These are phyloP conservation scores for Mnemiopsis leidyi DNA, from an alignment of 37 sponge, comb jelly and placozoan genomes.

Conservation along the genomic window DNA sequence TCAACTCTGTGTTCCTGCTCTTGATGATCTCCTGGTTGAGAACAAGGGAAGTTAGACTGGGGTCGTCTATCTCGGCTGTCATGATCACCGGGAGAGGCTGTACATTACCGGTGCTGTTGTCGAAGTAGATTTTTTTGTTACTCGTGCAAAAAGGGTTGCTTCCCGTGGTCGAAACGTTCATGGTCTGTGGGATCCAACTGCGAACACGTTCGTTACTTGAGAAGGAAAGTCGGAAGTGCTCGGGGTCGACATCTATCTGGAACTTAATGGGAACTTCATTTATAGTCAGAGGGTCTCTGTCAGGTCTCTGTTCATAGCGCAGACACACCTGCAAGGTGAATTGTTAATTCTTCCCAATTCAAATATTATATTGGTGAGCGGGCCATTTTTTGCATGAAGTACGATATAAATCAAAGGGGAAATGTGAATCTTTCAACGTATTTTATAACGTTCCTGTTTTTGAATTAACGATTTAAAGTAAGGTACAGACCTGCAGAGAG, in stretches of 20 bases:
- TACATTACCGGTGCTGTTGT: conserved; percentile 20
- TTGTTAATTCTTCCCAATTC: too few relatives aligned
- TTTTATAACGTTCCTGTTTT: too few relatives aligned
- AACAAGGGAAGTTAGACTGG: background rate
- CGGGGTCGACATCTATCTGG: background rate
- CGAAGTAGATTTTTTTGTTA: background rate
- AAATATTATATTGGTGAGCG: too few relatives aligned
- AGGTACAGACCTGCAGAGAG: background rate
- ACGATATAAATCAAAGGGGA: too few relatives aligned
- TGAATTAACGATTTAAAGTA: too few relatives aligned
- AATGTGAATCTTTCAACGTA: too few relatives aligned
- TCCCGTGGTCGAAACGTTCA: background rate
- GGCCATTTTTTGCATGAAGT: too few relatives aligned
- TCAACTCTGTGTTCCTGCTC: background rate
- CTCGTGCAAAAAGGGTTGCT: background rate
- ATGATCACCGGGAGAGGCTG: conserved; percentile 22
- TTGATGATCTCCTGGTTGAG: conserved; percentile 45
- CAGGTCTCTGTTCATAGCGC: background rate
- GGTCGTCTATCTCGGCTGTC: background rate
- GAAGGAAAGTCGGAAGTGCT: background rate
- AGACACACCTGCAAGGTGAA: conserved; percentile 36
- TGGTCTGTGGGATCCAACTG: background rate
- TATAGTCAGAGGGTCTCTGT: background rate
- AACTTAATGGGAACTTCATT: background rate
- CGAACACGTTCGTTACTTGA: background rate